Conservation (phyloP, 2,797 vertebrate species). For the Pristis pectinata region DNA sequence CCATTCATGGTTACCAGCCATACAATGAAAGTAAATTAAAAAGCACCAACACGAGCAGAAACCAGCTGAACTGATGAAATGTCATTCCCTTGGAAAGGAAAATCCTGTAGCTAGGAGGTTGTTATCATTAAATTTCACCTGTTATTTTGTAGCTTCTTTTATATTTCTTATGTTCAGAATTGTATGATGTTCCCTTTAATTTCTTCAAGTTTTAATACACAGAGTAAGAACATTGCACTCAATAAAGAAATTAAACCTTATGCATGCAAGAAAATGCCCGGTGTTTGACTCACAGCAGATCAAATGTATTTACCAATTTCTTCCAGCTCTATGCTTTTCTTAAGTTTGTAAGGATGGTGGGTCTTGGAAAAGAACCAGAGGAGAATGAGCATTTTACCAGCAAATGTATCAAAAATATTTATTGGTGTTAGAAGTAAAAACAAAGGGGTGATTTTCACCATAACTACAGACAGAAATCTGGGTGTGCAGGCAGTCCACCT, state of each 20-base stretch:
- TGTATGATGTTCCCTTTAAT: background rate
- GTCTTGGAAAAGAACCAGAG: background rate
- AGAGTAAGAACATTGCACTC: background rate
- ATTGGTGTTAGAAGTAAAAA: background rate
- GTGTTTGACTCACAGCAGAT: background rate
- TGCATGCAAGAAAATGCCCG: background rate
- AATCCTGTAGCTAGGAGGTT: background rate
- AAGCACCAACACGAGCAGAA: background rate
- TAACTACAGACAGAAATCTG: background rate
- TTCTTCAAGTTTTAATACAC: background rate
- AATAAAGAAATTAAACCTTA: background rate
- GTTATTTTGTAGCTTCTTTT: constrained; percentile 14
- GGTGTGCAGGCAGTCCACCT: too few relatives aligned
- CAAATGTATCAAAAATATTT: background rate
- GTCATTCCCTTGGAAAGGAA: background rate
- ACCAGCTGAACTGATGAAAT: background rate
- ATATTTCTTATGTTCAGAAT: background rate
- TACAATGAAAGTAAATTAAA: constrained; percentile 19
- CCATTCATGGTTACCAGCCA: constrained; percentile 7
- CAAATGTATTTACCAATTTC: background rate
- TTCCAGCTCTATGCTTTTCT: background rate
- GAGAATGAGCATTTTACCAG: background rate
- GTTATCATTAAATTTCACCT: constrained; percentile 34
- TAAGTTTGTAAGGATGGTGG: background rate
- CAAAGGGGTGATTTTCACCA: background rate